A percentile compares a stretch with the other conserved stretches of the same genome.
phyloP scores from a whole-genome alignment of 92 coral and sea anemone species.

The Epizoanthus fatuus region DNA sequence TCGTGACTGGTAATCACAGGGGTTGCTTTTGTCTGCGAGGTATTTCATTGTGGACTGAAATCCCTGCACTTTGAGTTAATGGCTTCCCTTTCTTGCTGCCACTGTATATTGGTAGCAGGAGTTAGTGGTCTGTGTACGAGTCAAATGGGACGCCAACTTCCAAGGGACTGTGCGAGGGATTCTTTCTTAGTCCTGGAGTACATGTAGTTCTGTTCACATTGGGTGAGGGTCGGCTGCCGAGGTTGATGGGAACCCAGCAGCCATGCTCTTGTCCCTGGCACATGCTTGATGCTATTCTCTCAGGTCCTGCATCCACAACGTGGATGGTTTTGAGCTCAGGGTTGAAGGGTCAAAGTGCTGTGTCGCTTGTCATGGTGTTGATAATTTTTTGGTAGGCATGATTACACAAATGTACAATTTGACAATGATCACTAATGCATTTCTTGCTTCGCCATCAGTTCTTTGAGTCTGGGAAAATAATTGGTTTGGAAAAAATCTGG shows the following conservation, averaged over 20 bases:
- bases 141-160: constrained; percentile 4
- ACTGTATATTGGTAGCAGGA: too few species aligned
- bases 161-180: constrained; percentile 1
- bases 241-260: constrained; percentile 11
- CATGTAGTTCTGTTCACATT: not conserved
- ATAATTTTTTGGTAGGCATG: constrained; percentile 30
- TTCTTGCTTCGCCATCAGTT: too few species aligned
- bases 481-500: too few species aligned
- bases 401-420: not conserved
- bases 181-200: not conserved
- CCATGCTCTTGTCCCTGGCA: constrained; percentile 1
- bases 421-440: too few species aligned
- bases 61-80: constrained; percentile 8
- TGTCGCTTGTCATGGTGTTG: constrained; percentile 28
- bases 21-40: constrained; percentile 15
- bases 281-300: constrained; percentile 29
- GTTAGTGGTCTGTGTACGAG: constrained; percentile 12
- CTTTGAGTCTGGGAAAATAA: too few species aligned
- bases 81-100: not conserved
- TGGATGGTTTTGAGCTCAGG: constrained; percentile 25
- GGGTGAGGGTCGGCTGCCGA: constrained; percentile 3
- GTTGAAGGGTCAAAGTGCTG: not conserved
- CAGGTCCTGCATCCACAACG: constrained; percentile 9
- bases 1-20: constrained; percentile 28
- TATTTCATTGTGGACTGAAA: constrained; percentile 26